Conservation (phyloP, 2,797 vertebrate genomes). For the Enteromius afrohamiltoni region DNA sequence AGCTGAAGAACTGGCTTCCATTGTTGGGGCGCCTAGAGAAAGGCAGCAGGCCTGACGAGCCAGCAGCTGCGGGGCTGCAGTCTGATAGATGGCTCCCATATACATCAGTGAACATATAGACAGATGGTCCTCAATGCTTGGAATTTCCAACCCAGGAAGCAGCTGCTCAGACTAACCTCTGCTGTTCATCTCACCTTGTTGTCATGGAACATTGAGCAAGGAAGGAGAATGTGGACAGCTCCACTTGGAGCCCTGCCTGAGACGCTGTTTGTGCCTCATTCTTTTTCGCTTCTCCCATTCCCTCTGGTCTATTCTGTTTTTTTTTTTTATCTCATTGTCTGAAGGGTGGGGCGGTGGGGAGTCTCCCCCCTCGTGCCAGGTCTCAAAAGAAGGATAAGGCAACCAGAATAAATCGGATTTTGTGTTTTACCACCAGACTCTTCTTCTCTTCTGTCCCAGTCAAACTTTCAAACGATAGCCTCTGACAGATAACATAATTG, state of each 20-base stretch:
- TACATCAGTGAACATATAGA: slow-evolving; percentile 95
- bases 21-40: slow-evolving; percentile 81
- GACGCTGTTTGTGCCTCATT: slow-evolving; percentile 45
- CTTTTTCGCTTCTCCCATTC: slow-evolving; percentile 51
- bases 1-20: slow-evolving; percentile 94
- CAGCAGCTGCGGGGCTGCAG: slow-evolving; percentile 90
- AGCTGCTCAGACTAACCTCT: slow-evolving; percentile 96
- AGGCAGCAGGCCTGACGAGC: slow-evolving; percentile 86
- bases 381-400: slow-evolving; percentile 58
- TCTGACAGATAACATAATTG: slow-evolving; percentile 54
- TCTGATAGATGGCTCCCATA: slow-evolving; percentile 97
- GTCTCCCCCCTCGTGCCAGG: slow-evolving; percentile 46
- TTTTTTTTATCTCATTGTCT: slow-evolving; percentile 36
- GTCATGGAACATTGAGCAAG: slow-evolving; percentile 91
- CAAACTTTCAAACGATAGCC: neutral
- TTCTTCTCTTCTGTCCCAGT: neutral
- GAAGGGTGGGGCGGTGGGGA: slow-evolving; percentile 50
- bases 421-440: neutral
- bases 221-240: slow-evolving; percentile 87
- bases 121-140: slow-evolving; percentile 98
- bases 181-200: slow-evolving; percentile 95
- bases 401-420: slow-evolving; percentile 51
- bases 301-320: neutral
- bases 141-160: slow-evolving; percentile 94
- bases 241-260: slow-evolving; percentile 61